Conservation (phyloP, 1,140 invertebrate genomes). For the Araneus ventricosus region DNA sequence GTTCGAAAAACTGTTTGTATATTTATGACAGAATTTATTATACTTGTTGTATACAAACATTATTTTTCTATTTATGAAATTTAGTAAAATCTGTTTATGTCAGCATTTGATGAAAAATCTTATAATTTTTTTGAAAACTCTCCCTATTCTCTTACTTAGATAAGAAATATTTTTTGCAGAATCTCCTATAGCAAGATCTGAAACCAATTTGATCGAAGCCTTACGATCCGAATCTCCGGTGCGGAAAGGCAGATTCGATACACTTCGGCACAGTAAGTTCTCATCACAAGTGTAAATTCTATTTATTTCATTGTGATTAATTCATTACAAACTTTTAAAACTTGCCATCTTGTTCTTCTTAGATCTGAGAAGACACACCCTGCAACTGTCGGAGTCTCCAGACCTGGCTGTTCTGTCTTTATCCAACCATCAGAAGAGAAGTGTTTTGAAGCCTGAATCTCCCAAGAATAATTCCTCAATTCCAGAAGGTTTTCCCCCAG, state of each 20-base stretch:
- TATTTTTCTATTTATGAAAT: too few species aligned
- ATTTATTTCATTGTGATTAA: not conserved
- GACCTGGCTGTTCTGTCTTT: slow-evolving; percentile 45
- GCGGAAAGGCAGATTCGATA: slow-evolving; percentile 56
- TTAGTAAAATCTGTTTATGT: too few species aligned
- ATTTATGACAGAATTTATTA: too few species aligned
- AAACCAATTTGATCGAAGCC: slow-evolving; percentile 68
- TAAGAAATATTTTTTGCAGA: slow-evolving; percentile 18
- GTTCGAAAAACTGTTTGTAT: too few species aligned
- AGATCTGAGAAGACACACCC: slow-evolving; percentile 68
- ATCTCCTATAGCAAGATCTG: slow-evolving; percentile 71
- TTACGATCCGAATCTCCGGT: slow-evolving; percentile 43
- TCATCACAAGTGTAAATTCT: not conserved
- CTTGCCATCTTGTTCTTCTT: not conserved
- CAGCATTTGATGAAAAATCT: too few species aligned
- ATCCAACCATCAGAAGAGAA: slow-evolving; percentile 38
- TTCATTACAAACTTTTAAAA: too few species aligned
- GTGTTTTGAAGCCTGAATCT: slow-evolving; percentile 34
- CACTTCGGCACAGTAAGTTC: slow-evolving; percentile 65
- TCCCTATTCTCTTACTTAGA: not conserved
- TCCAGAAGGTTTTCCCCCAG: slow-evolving; percentile 47
- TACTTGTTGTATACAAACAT: too few species aligned
- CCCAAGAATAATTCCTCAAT: not conserved
- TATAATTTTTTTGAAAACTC: not conserved
- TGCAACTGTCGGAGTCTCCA: slow-evolving; percentile 57